Percentiles rank a stretch among this genome's conserved stretches.
phyloP scores from a whole-genome alignment of 2,797 vertebrate genomes.

The Coregonus suidteri region DNA sequence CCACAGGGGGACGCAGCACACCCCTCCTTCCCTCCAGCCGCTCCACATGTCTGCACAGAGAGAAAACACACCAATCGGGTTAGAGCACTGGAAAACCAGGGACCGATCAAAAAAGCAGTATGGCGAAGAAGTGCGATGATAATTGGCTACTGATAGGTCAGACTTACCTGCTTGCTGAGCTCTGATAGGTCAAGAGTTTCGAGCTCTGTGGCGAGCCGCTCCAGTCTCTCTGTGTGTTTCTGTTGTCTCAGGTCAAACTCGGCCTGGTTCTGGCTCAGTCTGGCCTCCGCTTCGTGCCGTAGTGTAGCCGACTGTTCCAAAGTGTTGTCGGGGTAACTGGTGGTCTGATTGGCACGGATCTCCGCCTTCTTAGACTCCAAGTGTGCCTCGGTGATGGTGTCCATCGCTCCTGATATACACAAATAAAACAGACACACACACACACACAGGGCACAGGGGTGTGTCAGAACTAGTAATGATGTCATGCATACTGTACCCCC shows the following conservation, averaged over 20 bases:
- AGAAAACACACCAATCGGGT: conserved; percentile 2
- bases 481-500: background rate
- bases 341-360: conserved; percentile 77
- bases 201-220: conserved; percentile 84
- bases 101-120: background rate
- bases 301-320: conserved; percentile 76
- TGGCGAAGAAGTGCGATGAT: background rate
- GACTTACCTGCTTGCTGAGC: conserved; percentile 82
- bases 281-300: conserved; percentile 78
- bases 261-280: conserved; percentile 74
- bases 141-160: background rate
- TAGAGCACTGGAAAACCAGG: background rate
- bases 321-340: conserved; percentile 65
- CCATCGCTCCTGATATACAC: conserved; percentile 83
- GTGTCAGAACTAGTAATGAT: background rate
- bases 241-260: conserved; percentile 83
- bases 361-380: conserved; percentile 82
- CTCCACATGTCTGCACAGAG: conserved; percentile 83
- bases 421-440: background rate
- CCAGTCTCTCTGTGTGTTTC: conserved; percentile 81
- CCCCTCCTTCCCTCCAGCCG: conserved; percentile 65
- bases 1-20: conserved; percentile 84
- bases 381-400: conserved; percentile 86
- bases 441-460: background rate
- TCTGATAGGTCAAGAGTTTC: conserved; percentile 80